A percentile compares a stretch with the other conserved stretches of the same genome.
phyloP scores from a whole-genome alignment of 2,113 vertebrate species.

The Phocoena phocoena region DNA sequence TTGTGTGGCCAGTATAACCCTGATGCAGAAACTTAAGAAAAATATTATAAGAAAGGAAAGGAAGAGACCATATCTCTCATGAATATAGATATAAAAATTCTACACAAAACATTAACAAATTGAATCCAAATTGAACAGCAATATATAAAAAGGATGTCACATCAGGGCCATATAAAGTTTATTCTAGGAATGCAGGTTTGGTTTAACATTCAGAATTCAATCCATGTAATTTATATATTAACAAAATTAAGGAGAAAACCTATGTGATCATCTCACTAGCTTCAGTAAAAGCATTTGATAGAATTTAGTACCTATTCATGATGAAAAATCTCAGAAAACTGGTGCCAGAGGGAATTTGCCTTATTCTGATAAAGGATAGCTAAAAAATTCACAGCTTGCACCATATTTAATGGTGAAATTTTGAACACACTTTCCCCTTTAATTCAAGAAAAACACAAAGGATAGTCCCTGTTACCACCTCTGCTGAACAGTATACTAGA shows the following conservation, averaged over 20 bases:
- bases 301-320: neutral
- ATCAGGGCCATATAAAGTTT: neutral
- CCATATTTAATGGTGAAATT: neutral
- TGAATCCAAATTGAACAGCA: neutral
- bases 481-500: neutral
- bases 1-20: neutral
- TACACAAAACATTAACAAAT: neutral
- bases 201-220: neutral
- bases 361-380: neutral
- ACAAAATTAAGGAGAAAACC: neutral
- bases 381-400: neutral
- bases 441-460: neutral
- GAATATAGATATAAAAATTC: neutral
- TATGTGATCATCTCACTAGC: neutral
- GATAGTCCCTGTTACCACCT: neutral
- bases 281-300: neutral
- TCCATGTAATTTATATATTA: neutral
- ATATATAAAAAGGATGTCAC: neutral
- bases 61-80: neutral
- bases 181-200: neutral
- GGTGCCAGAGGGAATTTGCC: neutral
- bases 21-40: neutral
- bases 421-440: neutral
- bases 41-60: neutral
- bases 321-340: slow-evolving; percentile 5